Evolutionary conservation across 2,888 invertebrate species (phyloP), one percentile per base, ranked within the genome.

Genomic region (Stratiomys singularior): DNA sequence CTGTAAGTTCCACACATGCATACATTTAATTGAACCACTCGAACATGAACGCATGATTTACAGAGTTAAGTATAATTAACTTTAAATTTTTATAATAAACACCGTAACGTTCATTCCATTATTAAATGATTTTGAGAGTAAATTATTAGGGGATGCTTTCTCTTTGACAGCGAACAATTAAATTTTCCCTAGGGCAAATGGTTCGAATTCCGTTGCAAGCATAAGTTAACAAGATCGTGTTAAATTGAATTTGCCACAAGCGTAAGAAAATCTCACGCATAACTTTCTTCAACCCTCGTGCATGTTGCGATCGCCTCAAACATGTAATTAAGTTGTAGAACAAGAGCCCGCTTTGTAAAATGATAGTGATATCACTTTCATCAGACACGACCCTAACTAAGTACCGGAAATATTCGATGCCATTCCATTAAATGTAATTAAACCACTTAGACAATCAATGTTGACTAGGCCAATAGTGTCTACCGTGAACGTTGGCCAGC

Each of bases 381-480:
- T 58, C 44, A 13, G 72, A 56, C 44, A 44, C n/a, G 28, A 64
- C 64, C 37, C 37, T 64, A 30, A 30, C 64, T 37, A 77, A 77
- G 69, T 60, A 69, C 60, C 77, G 58, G 77, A 60, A 77, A 77
- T 77, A 69, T 44, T 77, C 23, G 69, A 77, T 69, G 69, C 77
- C 60, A 58, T 77, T 77, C 46, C 25, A 77, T 77, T 77, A 69
- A 52, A 77, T 69, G 37, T 4, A 77, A 77, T 77, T 77, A 77
- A 77, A 58, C 77, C 60, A 67, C 60, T 69, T 60, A 77, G 69
- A 60, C 64, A 64, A 52, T 64, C 27, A 64, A 76, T 37, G 67
- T 47, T 63, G 76, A 76, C 63, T 76, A 64, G 76, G 64, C 25
- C 46, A 76, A 76, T 63, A 76, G 56, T 60, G 60, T 23, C 60